Percentiles rank a stretch among this genome's conserved stretches.
These are phyloP conservation scores for Nomada lathburiana DNA, from an alignment of 2,888 invertebrate genomes.

Conservation along the genomic window DNA sequence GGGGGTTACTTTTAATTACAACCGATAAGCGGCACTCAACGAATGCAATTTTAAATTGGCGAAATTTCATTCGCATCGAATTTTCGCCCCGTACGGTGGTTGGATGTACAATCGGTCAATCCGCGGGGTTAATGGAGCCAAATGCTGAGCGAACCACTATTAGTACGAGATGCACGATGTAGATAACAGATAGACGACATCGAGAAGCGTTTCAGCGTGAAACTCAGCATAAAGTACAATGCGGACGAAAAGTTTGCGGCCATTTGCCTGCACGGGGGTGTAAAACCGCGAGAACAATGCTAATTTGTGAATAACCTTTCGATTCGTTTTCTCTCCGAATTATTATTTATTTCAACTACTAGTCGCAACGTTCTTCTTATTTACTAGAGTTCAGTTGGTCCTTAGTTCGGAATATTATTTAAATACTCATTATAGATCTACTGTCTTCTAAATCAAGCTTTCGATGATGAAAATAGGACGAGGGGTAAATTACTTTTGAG, in stretches of 20 bases:
- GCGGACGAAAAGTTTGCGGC: conserved; percentile 39
- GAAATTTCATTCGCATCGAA: conserved; percentile 40
- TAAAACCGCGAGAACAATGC: conserved; percentile 53
- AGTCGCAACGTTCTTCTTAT: no score
- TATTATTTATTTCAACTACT: neutral
- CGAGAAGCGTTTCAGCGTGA: conserved; percentile 49
- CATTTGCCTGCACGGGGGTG: conserved; percentile 52
- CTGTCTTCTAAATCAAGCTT: no score
- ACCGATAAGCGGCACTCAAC: neutral
- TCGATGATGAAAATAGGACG: no score
- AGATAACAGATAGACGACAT: conserved; percentile 50
- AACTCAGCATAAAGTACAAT: conserved; percentile 47
- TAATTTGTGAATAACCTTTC: conserved; percentile 59
- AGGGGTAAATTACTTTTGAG: no score
- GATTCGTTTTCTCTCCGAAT: conserved; percentile 43
- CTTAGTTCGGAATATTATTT: no score
- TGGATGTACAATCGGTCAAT: conserved; percentile 41
- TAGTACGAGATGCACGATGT: conserved; percentile 27
- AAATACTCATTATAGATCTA: no score
- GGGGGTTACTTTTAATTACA: conserved; percentile 1
- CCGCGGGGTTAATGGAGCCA: conserved; percentile 45
- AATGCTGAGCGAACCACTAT: conserved; percentile 47
- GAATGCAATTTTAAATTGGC: conserved; percentile 26
- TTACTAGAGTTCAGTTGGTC: no score
- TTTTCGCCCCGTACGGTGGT: conserved; percentile 15